These are phyloP conservation scores for Delia radicum DNA, from an alignment of 1,140 invertebrate genomes.

Conservation along the genomic window DNA sequence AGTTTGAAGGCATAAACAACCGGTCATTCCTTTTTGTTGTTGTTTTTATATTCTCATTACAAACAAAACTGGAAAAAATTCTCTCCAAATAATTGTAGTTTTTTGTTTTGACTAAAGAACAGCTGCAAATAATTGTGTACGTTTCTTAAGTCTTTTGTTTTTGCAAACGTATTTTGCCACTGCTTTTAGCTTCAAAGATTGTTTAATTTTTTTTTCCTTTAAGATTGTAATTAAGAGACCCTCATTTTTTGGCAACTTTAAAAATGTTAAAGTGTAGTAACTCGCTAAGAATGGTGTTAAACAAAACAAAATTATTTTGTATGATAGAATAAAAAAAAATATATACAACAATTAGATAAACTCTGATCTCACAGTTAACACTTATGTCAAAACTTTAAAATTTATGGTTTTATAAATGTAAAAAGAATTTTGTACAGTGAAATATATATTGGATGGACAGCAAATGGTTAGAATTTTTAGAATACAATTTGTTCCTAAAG, in stretches of 20 bases:
- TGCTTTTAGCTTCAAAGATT: not conserved
- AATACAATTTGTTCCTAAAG: too few relatives aligned
- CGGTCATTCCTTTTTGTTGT: not conserved
- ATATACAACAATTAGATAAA: not conserved
- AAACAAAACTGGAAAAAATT: not conserved
- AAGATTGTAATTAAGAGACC: constrained; percentile 9
- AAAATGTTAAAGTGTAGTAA: not conserved
- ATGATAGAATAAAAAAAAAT: too few relatives aligned
- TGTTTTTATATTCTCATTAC: not conserved
- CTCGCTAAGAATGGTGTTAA: not conserved
- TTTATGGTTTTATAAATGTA: too few relatives aligned
- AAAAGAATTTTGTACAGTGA: too few relatives aligned
- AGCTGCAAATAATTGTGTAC: not conserved
- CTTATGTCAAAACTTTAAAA: too few relatives aligned
- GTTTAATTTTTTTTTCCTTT: not conserved
- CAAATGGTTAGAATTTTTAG: too few relatives aligned
- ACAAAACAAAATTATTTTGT: too few relatives aligned
- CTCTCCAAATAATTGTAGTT: constrained; percentile 1
- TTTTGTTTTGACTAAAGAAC: not conserved
- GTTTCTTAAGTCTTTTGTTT: constrained; percentile 1
- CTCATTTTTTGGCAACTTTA: not conserved
- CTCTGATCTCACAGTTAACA: too few relatives aligned
- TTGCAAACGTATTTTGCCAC: not conserved
- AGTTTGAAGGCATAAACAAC: not conserved
- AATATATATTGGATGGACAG: too few relatives aligned